Conservation (phyloP, 2,888 invertebrate genomes). For the Platyscelio sp. region DNA sequence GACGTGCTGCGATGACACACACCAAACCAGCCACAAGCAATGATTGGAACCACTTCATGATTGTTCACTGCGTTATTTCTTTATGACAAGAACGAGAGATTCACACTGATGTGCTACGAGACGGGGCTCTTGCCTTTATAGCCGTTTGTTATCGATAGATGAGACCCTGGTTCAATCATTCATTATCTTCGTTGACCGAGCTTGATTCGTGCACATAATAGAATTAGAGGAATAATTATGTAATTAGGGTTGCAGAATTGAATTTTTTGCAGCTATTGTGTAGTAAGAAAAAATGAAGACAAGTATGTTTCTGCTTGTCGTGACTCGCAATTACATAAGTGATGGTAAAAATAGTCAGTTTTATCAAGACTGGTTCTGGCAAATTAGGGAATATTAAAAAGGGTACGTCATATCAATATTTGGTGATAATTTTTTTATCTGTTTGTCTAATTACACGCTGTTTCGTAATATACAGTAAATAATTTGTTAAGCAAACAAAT, state of each 20-base stretch:
- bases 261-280: neutral
- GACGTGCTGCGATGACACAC: slow-evolving; percentile 65
- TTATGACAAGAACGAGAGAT: slow-evolving; percentile 22
- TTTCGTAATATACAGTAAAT: too few relatives aligned
- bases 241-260: slow-evolving; percentile 36
- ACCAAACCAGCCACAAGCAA: slow-evolving; percentile 61
- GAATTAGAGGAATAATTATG: slow-evolving; percentile 56
- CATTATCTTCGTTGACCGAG: slow-evolving; percentile 47
- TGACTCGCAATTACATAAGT: neutral
- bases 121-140: slow-evolving; percentile 63
- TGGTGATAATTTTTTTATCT: too few relatives aligned
- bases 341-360: too few relatives aligned
- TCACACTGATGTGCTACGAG: slow-evolving; percentile 54
- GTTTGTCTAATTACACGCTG: too few relatives aligned
- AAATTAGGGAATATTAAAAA: too few relatives aligned
- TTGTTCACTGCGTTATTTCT: slow-evolving; percentile 22
- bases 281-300: neutral
- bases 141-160: slow-evolving; percentile 55
- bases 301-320: neutral
- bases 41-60: slow-evolving; percentile 70
- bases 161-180: slow-evolving; percentile 62
- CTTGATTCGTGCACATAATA: slow-evolving; percentile 51
- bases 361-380: too few relatives aligned
- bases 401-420: too few relatives aligned
- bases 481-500: too few relatives aligned